Conservation (phyloP, 2,113 vertebrate genomes). For the Eulacestoma nigropectus region DNA sequence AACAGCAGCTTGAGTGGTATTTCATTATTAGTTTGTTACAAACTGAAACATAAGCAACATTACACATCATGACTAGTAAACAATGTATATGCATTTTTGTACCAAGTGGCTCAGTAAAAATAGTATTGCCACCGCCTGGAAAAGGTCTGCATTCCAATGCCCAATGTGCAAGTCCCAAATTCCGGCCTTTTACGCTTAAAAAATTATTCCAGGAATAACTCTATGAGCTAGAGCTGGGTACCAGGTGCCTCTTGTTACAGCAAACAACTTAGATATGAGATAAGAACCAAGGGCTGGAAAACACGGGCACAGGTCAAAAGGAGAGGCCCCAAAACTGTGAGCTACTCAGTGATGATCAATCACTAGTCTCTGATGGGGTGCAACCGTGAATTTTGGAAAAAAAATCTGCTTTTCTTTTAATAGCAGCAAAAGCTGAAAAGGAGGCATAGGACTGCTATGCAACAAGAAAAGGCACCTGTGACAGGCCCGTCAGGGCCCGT, state of each 20-base stretch:
- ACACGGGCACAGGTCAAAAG: not conserved
- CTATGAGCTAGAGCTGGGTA: not conserved
- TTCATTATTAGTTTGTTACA: not conserved
- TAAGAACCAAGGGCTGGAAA: not conserved
- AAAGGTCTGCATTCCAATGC: not conserved
- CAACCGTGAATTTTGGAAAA: not conserved
- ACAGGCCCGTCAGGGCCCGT: not conserved
- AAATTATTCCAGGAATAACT: not conserved
- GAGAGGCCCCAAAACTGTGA: not conserved
- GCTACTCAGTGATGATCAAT: not conserved
- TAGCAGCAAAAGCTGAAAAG: not conserved
- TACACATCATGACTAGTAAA: not conserved
- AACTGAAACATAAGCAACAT: not conserved
- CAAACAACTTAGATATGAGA: not conserved
- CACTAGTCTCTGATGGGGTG: not conserved
- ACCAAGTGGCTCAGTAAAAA: not conserved
- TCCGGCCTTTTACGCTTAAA: not conserved
- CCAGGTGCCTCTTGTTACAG: not conserved
- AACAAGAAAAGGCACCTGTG: not conserved
- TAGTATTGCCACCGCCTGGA: not conserved
- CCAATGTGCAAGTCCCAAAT: not conserved
- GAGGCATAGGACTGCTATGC: not conserved
- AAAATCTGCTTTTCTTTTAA: not conserved
- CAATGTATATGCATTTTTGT: rapidly evolving
- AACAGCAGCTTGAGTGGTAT: not conserved